These are phyloP conservation scores for Clunio marinus DNA, from an alignment of 2,888 invertebrate genomes.

Conservation along the genomic window DNA sequence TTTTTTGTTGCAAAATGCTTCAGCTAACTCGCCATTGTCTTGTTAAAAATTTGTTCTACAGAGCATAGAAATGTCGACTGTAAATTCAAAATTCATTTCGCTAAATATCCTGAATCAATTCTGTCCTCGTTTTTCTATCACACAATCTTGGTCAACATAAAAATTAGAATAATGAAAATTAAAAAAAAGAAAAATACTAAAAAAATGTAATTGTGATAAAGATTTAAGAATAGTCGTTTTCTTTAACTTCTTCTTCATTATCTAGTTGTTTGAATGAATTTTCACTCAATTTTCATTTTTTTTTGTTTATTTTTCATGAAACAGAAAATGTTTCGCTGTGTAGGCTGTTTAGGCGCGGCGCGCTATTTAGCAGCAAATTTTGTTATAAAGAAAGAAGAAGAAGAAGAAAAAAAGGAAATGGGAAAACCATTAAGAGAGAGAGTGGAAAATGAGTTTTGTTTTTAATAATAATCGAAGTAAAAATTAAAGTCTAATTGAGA, in stretches of 20 bases:
- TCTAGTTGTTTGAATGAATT: not conserved
- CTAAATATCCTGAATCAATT: too few relatives aligned
- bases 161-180: constrained; percentile 13
- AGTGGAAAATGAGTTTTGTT: not conserved
- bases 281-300: not conserved
- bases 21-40: not conserved
- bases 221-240: constrained; percentile 18
- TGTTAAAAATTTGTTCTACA: not conserved
- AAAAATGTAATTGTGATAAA: constrained; percentile 29
- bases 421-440: not conserved
- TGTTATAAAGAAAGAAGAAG: not conserved
- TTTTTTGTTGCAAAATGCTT: not conserved
- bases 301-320: too few relatives aligned
- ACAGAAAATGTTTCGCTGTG: not conserved
- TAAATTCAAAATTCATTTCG: not conserved
- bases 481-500: not conserved
- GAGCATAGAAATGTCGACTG: not conserved
- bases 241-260: too few relatives aligned
- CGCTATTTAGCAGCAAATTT: not conserved
- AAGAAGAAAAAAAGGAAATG: not conserved
- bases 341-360: not conserved
- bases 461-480: not conserved
- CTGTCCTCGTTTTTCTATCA: not conserved
- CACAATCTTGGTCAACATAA: not conserved
- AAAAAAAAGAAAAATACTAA: not conserved